Base-by-base conservation (phyloP, 1,140 invertebrate species). In the Lordiphosa collinella region DNA sequence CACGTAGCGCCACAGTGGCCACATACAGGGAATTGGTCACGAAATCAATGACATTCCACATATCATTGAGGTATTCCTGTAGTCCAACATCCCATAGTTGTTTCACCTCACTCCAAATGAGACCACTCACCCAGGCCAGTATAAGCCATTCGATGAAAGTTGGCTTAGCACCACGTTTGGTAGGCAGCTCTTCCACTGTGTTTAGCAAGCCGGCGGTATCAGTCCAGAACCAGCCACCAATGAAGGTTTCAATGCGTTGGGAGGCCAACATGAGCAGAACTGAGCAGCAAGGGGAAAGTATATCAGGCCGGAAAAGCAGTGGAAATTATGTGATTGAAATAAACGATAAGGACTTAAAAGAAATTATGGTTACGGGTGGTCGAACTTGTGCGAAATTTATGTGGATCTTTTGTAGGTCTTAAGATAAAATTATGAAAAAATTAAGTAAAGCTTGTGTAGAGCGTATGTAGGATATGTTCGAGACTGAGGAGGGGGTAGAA, bases 21-120 rank as follows among this genome's bases (percentile, higher is more conserved):
- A 99, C 96, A 89, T 99, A 99, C 10, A 99, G 90, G 3, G 97
- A 97, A 90, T 99, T 99, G 12, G 98, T 99, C 49, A 98, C 96
- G 90, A 99, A 99, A 90, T 99, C 98, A 60, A 99, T 95, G 44
- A 99, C 97, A 90, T 99, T 99, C 98, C 98, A 99, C 97, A 99
- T 99, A 90, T 99, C 98, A 72, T 95, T 94, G 31, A 97, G 93
- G 88, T 99, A 99, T 87, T 99, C 97, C 75, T 96, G 94, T 14
- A 98, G 91, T 0, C 98, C 98, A 60, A 98, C 96, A 89, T 99
- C 96, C 97, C 98, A 99, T 18, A 99, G 90, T 88, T 99, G 97
- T 89, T 99, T 99, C 66, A 99, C 97, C 91, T 99, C 98, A 66
- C 97, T 97, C 98, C 98, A 99, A 82, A 99, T 98, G 61, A 99